Evolutionary conservation across 2,888 invertebrate species (phyloP), one percentile per base, ranked within the genome.

Genomic region (Embidobia sp.): DNA sequence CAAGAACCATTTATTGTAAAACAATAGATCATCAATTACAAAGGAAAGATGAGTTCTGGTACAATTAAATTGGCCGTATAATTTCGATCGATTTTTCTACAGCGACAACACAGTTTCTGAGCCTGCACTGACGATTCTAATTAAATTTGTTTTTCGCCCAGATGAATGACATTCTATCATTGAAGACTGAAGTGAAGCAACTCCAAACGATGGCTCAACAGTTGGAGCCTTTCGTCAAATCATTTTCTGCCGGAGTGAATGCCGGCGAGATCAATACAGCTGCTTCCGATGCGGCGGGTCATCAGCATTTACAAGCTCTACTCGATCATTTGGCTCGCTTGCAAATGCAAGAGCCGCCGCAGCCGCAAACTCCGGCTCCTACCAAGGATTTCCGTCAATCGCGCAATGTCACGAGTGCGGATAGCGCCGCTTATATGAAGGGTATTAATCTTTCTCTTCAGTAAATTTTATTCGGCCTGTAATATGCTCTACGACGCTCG

Each of bases 181-280:
- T 94, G 67, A 91, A 93, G 59, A 92, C 92, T 73, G 94, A 94
- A 85, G 91, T 93, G 79, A 93, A 93, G 82, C 93, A 93, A 81
- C 87, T 94, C 77, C 92, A 92, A 80, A 91, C 91, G 13, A 90
- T 93, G 40, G 92, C 93, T 0, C 92, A 92, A 66, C 93, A 94
- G 81, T 87, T 94, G 69, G 93, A 93, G 81, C 93, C 94, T 0
- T 94, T 93, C 85, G 92, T 94, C 22, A 91, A 92, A 75, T 92
- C 92, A 13, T 87, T 92, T 67, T 89, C 91, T 0, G 89, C 90
- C 1, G 89, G 84, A 69, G 80, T 88, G 13, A 83, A 69, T 49
- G 85, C 87, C 10, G 88, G 86, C 0, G 89, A 88, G 64, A 73
- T 85, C 42, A 85, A 84, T 69, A 82, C 85, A 26, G 83, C 88